Evolutionary conservation across 2,113 vertebrate species (phyloP), one percentile per base, ranked within the genome.

Genomic region (Acrocephalus kingi): DNA sequence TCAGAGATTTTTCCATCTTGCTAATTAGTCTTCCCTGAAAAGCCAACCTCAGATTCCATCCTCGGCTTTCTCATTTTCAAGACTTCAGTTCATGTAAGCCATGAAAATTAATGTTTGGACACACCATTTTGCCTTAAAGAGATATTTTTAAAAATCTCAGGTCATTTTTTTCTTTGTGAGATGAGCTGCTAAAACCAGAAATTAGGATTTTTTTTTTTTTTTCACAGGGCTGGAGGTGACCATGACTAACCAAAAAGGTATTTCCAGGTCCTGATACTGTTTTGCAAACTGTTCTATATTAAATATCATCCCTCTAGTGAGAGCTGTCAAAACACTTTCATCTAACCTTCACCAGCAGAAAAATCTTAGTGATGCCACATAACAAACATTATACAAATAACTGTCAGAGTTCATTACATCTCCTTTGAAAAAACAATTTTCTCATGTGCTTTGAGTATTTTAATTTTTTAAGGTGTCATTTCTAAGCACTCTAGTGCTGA

Each of bases 271-370:
- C 71, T 71, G 35, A 83, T 87, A 72, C 86, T 96, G 97, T 97
- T 97, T 95, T 96, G 71, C 77, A 97, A 97, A 95, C 97, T 96
- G 93, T 91, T 98, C 87, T 94, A 76, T 96, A 98, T 98, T 98
- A 98, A 98, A 97, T 84, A 93, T 92, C 87, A 93, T 95, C 95
- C 96, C 92, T 97, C 90, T 43, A 95, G 89, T 87, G 96, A 97
- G 96, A 97, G 96, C 96, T 98, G 98, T 98, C 98, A 98, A 97
- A 98, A 98, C 97, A 98, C 96, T 88, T 97, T 95, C 96, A 89
- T 89, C 79, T 97, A 90, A 96, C 77, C 91, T 93, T 95, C 94
- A 85, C 86, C 24, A 76, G 90, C 5, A 97, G 95, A 97, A 91
- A 96, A 98, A 91, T 71, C 96, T 94, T 33, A 77, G 94, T 89